Conservation (phyloP, 2,888 invertebrate genomes). For the Thecophora atra region DNA sequence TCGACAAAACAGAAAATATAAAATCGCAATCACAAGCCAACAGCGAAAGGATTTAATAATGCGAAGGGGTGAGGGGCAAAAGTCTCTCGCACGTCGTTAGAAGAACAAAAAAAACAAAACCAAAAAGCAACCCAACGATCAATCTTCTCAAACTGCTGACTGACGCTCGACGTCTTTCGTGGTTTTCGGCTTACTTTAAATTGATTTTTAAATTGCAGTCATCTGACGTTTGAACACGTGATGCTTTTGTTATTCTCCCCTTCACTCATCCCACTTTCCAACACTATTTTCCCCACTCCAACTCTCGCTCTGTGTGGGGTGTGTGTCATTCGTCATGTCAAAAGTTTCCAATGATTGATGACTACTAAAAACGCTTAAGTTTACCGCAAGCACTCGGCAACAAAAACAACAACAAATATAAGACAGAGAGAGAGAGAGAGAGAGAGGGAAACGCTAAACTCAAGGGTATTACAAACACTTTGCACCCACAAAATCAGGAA, state of each 20-base stretch:
- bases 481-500: background rate
- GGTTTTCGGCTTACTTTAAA: constrained; percentile 20
- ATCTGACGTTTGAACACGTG: constrained; percentile 8
- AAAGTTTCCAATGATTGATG: constrained; percentile 33
- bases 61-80: too few relatives aligned
- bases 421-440: too few relatives aligned
- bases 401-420: background rate
- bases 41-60: background rate
- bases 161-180: constrained; percentile 25
- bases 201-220: constrained; percentile 30
- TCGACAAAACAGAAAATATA: background rate
- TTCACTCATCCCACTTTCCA: background rate
- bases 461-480: background rate
- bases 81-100: background rate
- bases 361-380: constrained; percentile 30
- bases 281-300: background rate
- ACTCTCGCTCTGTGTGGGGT: background rate
- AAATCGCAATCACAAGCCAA: background rate
- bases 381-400: background rate
- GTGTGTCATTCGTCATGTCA: constrained; percentile 25
- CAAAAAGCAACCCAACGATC: constrained; percentile 3
- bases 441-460: too few relatives aligned
- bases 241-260: background rate
- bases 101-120: too few relatives aligned
- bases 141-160: constrained; percentile 18